Evolutionary conservation across 2,888 invertebrate genomes (phyloP).

Genomic region (Lycophotia porphyrea): DNA sequence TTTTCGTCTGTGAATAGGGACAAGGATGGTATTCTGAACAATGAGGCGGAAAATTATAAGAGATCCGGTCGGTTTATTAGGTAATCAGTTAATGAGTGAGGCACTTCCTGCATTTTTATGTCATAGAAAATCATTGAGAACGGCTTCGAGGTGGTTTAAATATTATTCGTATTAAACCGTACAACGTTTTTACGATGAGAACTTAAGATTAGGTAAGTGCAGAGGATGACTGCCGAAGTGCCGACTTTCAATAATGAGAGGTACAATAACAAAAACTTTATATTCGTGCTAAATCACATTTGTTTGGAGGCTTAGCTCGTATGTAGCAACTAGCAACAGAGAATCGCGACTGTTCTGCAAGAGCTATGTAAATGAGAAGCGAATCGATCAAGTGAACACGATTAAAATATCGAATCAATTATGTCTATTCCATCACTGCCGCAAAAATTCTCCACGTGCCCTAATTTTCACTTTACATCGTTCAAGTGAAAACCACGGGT

Average conservation of each 20-base stretch:
- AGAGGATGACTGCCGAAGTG: not conserved
- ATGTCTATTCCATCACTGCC: conserved; percentile 20
- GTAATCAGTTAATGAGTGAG: conserved; percentile 57
- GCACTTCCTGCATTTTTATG: conserved; percentile 48
- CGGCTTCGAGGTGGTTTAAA: conserved; percentile 26
- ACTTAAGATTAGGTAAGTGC: conserved; percentile 22
- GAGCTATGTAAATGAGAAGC: conserved; percentile 28
- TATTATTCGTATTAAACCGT: conserved; percentile 12
- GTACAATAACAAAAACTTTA: conserved; percentile 4
- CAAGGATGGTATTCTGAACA: conserved; percentile 73
- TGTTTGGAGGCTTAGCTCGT: conserved; percentile 4
- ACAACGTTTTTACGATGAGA: conserved; percentile 24
- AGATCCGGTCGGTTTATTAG: conserved; percentile 71
- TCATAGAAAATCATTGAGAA: conserved; percentile 40
- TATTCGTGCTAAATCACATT: conserved; percentile 17
- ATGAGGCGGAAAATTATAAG: conserved; percentile 73
- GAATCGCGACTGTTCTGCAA: conserved; percentile 24
- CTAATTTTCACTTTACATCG: conserved; percentile 32
- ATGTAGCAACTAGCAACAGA: conserved; percentile 30
- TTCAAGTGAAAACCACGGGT: conserved; percentile 32
- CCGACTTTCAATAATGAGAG: conserved; percentile 38
- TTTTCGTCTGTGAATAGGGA: conserved; percentile 71
- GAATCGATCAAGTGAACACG: conserved; percentile 33
- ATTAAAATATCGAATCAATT: conserved; percentile 42
- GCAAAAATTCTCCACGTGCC: conserved; percentile 11